Percentiles rank a stretch among this genome's conserved stretches.
phyloP scores from a whole-genome alignment of 2,797 vertebrate species.

The Mareca strepera region DNA sequence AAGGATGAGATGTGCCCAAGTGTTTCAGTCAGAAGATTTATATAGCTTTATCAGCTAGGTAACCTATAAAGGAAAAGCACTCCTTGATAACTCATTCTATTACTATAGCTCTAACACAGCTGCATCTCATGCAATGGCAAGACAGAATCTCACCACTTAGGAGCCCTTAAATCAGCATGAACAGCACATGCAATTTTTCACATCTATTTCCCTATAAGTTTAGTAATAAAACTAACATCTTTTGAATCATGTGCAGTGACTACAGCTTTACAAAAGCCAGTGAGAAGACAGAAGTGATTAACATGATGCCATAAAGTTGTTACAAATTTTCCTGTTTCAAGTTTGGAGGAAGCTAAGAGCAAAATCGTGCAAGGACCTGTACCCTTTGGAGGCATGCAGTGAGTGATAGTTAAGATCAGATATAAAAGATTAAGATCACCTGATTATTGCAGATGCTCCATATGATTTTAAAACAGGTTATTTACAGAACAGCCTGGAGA shows the following conservation, averaged over 20 bases:
- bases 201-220: accelerated
- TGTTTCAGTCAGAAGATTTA: background rate
- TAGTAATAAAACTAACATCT: background rate
- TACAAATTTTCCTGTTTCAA: background rate
- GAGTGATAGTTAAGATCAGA: background rate
- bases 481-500: too few relatives aligned
- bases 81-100: background rate
- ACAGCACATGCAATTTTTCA: accelerated
- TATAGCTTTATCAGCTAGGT: background rate
- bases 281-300: background rate
- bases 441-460: background rate
- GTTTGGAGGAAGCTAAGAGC: background rate
- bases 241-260: too few relatives aligned
- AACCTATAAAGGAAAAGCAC: background rate
- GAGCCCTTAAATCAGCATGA: background rate
- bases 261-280: background rate
- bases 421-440: background rate
- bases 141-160: background rate
- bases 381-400: accelerated
- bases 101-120: background rate
- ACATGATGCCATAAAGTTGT: too few relatives aligned
- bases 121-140: background rate
- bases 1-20: background rate
- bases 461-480: background rate
- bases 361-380: background rate